Percentiles rank a stretch among this genome's conserved stretches.
These are phyloP conservation scores for Chionis minor DNA, from an alignment of 2,113 vertebrate species.

Conservation along the genomic window DNA sequence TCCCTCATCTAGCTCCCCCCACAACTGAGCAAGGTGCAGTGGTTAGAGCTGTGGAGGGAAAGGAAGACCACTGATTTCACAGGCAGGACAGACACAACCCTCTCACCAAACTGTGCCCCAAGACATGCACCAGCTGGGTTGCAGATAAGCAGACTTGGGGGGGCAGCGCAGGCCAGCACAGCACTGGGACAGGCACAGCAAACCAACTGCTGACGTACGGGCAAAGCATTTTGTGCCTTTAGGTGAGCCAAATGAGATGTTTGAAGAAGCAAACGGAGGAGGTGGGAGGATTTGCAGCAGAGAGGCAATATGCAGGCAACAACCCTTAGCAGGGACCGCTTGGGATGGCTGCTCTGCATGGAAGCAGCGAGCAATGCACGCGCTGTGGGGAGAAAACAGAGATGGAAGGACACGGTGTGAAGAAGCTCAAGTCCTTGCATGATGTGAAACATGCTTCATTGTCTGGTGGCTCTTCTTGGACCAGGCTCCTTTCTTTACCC, in stretches of 20 bases:
- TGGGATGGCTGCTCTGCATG: neutral
- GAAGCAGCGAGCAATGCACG: accelerated
- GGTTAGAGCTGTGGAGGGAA: neutral
- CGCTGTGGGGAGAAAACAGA: neutral
- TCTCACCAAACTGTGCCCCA: neutral
- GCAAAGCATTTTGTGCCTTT: neutral
- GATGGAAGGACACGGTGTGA: neutral
- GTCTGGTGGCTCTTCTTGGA: neutral
- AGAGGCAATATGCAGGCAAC: neutral
- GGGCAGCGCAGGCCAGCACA: neutral
- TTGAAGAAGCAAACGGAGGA: neutral
- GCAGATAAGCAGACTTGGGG: neutral
- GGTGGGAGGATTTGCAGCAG: neutral
- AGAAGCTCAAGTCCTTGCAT: neutral
- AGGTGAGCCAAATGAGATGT: neutral
- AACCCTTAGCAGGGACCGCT: neutral
- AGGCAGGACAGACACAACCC: neutral
- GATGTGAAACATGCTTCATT: neutral
- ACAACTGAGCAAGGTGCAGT: neutral
- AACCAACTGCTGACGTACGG: neutral
- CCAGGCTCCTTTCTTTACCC: neutral
- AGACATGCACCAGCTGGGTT: neutral
- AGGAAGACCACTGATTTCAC: neutral
- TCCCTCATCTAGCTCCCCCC: neutral
- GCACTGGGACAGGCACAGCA: neutral